A percentile compares a stretch with the other conserved stretches of the same genome.
Evolutionary conservation across 2,888 invertebrate species (phyloP).

Genomic region (Stenodera caucasica): DNA sequence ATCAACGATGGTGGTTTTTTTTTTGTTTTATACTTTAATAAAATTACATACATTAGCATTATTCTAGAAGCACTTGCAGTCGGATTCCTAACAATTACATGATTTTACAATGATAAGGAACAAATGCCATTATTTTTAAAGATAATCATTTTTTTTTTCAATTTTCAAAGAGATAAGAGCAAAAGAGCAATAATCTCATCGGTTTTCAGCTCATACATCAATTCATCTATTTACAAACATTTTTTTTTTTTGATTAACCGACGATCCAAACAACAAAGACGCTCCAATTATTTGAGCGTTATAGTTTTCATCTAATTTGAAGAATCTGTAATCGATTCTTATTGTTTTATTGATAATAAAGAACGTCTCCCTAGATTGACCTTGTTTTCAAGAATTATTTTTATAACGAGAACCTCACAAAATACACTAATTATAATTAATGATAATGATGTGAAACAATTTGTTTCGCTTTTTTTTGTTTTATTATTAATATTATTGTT

Average conservation of each 20-base stretch:
- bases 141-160: background rate
- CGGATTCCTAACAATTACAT: conserved; percentile 28
- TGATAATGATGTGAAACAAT: conserved; percentile 1
- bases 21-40: background rate
- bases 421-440: background rate
- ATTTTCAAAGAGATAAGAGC: background rate
- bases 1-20: conserved; percentile 19
- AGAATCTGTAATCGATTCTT: background rate
- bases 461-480: background rate
- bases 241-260: too few relatives aligned
- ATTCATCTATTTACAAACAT: background rate
- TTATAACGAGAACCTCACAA: background rate
- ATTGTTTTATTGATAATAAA: background rate
- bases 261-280: background rate
- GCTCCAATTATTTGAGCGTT: background rate
- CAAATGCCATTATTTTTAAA: conserved; percentile 11
- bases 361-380: background rate
- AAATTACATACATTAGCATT: conserved; percentile 29
- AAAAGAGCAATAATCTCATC: background rate
- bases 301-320: background rate
- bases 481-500: conserved; percentile 8
- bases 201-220: background rate
- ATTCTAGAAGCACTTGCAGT: conserved; percentile 34
- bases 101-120: conserved; percentile 23
- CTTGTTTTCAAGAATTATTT: background rate